Evolutionary conservation across 2,888 invertebrate genomes (phyloP), one percentile per base, ranked within the genome.

Genomic region (Opisthograptis luteolata): DNA sequence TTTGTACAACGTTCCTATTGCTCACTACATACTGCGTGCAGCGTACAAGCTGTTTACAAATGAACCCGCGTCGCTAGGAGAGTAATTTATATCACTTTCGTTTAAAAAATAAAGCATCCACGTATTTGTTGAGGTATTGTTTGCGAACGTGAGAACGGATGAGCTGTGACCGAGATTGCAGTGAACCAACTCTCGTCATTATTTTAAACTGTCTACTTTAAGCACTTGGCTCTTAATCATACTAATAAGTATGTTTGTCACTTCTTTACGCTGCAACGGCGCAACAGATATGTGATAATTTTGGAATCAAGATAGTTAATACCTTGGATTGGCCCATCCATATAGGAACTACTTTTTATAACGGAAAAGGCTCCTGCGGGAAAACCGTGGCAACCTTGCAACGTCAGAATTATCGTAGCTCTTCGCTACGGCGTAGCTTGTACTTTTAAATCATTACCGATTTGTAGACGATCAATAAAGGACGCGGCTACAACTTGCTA

Each of bases 31-130:
- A n/a, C n/a, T n/a, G n/a, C n/a, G n/a, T n/a, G n/a, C n/a, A 44
- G 28, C 30, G 7, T 13, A 46, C 27, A 19, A 25, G 30, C 15
- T 37, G 44, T 36, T 35, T 44, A 44, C 44, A 44, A 34, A 40
- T 27, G 32, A n/a, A 9, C 20, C 19, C 12, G 22, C 24, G n/a
- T n/a, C 19, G 12, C 31, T 37, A 12, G 15, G 9, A 30, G 22
- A 22, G 46, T 46, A 34, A 47, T 47, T 40, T 47, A 46, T 27
- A 47, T 40, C 27, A 47, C 25, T 40, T 47, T 47, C 40, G 35
- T 28, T 39, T 40, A 41, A 39, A 45, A 40, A 28, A 36, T 28
- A 47, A n/a, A 34, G 28, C 35, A 7, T 8, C 28, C 27, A 30
- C 28, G 30, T 36, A 30, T 48, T 48, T 35, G 41, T 36, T 28